These are phyloP conservation scores for Teleogryllus oceanicus DNA, from an alignment of 2,888 invertebrate species.

Conservation along the genomic window DNA sequence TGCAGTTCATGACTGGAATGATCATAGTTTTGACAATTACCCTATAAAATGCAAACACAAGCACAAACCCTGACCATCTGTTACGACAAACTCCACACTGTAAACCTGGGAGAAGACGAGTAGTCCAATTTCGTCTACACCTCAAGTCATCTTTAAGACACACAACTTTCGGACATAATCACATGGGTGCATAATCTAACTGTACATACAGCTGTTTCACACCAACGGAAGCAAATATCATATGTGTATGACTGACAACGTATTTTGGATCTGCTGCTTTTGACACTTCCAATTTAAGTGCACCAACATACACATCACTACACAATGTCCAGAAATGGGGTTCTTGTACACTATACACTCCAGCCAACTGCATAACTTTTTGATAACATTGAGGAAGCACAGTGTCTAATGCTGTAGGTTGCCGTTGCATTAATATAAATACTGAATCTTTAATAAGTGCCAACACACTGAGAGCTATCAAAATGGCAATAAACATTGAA, in stretches of 20 bases:
- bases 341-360: constrained; percentile 93
- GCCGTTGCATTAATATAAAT: constrained; percentile 89
- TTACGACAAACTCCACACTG: neutral
- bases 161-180: constrained; percentile 44
- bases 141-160: neutral
- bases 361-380: constrained; percentile 81
- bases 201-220: constrained; percentile 90
- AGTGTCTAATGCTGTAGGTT: constrained; percentile 77
- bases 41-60: neutral
- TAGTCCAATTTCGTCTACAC: neutral
- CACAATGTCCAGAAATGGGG: constrained; percentile 98
- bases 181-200: constrained; percentile 83
- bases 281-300: constrained; percentile 92
- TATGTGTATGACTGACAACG: constrained; percentile 86
- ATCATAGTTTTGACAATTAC: neutral
- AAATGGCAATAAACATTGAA: constrained; percentile 90
- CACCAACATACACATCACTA: constrained; percentile 88
- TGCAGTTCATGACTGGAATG: neutral
- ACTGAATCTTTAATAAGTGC: constrained; percentile 83
- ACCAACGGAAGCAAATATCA: constrained; percentile 90
- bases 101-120: neutral
- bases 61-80: neutral
- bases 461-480: constrained; percentile 84
- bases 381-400: constrained; percentile 84
- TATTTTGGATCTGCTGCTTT: constrained; percentile 89